A percentile compares a stretch with the other conserved stretches of the same genome.
Evolutionary conservation across 2,113 vertebrate genomes (phyloP).

Genomic region (Antechinus stuartii): DNA sequence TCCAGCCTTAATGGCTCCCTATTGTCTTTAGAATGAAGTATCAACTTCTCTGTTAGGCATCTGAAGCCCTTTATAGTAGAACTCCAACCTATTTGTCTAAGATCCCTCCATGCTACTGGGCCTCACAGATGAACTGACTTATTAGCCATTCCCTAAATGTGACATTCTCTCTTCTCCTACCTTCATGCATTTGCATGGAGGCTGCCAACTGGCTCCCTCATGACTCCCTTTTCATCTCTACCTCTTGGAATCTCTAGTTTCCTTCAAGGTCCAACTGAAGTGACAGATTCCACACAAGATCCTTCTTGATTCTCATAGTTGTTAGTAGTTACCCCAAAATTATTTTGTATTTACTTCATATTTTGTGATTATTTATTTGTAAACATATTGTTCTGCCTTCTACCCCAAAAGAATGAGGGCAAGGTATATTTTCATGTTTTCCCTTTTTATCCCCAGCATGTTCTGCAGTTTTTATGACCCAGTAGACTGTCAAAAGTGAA

Average conservation of each 20-base stretch:
- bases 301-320: background rate
- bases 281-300: background rate
- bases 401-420: background rate
- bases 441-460: background rate
- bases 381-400: background rate
- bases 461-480: background rate
- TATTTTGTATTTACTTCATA: background rate
- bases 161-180: background rate
- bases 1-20: background rate
- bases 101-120: background rate
- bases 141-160: background rate
- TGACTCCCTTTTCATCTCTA: background rate
- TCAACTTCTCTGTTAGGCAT: background rate
- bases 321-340: background rate
- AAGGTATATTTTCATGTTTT: background rate
- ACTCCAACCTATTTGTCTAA: background rate
- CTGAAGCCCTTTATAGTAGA: background rate
- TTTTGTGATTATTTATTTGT: background rate
- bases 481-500: background rate
- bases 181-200: background rate
- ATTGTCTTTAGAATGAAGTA: background rate
- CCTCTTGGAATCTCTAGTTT: background rate
- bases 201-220: background rate
- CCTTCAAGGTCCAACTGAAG: background rate
- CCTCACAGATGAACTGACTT: background rate